Percentiles rank a stretch among this genome's conserved stretches.
phyloP scores from a whole-genome alignment of 2,113 vertebrate genomes.

The Platichthys flesus region DNA sequence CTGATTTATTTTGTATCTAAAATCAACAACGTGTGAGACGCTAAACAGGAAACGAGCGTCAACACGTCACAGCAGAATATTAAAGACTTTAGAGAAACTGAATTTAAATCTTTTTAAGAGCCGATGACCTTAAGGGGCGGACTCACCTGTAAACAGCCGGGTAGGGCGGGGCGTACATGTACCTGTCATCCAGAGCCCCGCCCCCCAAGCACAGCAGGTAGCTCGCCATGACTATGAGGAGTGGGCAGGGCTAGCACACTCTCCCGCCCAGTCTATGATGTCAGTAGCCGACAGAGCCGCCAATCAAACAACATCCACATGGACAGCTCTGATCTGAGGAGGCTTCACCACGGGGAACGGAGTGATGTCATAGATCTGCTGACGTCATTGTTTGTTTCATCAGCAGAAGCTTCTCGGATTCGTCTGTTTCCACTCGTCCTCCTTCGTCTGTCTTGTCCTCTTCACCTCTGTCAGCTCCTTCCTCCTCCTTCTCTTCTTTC shows the following conservation, averaged over 20 bases:
- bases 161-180: slow-evolving; percentile 74
- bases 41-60: too few species aligned
- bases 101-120: too few species aligned
- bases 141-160: slow-evolving; percentile 81
- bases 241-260: slow-evolving; percentile 22
- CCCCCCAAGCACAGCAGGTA: slow-evolving; percentile 83
- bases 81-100: too few species aligned
- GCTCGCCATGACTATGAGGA: slow-evolving; percentile 62
- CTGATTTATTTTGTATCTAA: too few species aligned
- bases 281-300: slow-evolving; percentile 15
- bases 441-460: not conserved
- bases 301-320: slow-evolving; percentile 29
- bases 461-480: not conserved
- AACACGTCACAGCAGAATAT: too few species aligned
- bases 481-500: not conserved
- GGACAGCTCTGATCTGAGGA: rapidly evolving
- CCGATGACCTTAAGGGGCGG: not conserved
- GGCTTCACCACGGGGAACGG: not conserved
- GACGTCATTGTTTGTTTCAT: slow-evolving; percentile 18
- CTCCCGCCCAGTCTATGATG: slow-evolving; percentile 28
- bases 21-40: too few species aligned
- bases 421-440: not conserved
- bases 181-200: slow-evolving; percentile 77
- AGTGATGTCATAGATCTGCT: slow-evolving; percentile 8
- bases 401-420: slow-evolving; percentile 8